Conservation (phyloP, 2,888 invertebrate species). For the Scrobipalpa costella region DNA sequence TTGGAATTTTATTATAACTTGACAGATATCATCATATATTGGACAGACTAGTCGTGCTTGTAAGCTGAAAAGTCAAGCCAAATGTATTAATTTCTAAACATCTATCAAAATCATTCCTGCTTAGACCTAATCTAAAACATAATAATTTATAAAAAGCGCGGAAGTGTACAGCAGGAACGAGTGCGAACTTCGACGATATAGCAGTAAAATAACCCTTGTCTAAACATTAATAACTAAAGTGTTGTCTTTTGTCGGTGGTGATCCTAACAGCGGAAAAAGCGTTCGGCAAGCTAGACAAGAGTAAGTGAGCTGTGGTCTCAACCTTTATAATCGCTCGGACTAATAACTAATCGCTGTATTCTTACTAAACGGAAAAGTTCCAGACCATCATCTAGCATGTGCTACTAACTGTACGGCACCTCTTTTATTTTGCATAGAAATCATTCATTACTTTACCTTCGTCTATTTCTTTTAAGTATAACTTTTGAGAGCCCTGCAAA, state of each 20-base stretch:
- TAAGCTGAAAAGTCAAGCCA: no score
- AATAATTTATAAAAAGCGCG: no score
- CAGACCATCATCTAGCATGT: slow-evolving; percentile 67
- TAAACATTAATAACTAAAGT: slow-evolving; percentile 61
- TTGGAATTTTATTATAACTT: no score
- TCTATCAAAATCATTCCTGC: no score
- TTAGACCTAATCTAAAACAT: no score
- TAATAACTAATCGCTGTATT: slow-evolving; percentile 76
- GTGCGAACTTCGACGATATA: neutral
- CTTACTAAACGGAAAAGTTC: slow-evolving; percentile 66
- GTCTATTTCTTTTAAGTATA: slow-evolving; percentile 40
- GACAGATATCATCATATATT: no score
- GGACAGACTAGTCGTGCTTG: no score
- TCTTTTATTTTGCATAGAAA: slow-evolving; percentile 48
- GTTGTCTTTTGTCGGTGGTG: slow-evolving; percentile 81
- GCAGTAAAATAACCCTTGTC: neutral
- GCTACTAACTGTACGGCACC: slow-evolving; percentile 57
- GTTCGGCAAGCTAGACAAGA: slow-evolving; percentile 75
- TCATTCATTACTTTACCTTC: slow-evolving; percentile 25
- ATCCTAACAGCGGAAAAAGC: slow-evolving; percentile 71
- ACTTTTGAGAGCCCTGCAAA: slow-evolving; percentile 41
- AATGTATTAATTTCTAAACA: no score
- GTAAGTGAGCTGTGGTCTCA: slow-evolving; percentile 82
- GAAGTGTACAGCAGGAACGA: no score
- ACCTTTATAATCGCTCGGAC: slow-evolving; percentile 72